A percentile compares a stretch with the other conserved stretches of the same genome.
phyloP scores from a whole-genome alignment of 1,140 invertebrate species.

The Lepidurus packardi region DNA sequence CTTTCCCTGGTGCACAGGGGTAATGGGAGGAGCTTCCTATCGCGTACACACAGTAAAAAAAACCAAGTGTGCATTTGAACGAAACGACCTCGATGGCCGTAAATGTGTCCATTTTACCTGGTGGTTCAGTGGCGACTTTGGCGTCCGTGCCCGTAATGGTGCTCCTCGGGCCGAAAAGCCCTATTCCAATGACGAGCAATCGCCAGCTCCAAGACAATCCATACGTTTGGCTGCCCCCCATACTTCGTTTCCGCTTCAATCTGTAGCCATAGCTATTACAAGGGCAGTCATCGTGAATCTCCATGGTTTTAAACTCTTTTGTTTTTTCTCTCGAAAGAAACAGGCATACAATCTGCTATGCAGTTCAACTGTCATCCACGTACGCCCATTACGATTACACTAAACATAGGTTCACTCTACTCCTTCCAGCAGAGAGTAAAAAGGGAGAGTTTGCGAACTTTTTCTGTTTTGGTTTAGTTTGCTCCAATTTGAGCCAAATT shows the following conservation, averaged over 20 bases:
- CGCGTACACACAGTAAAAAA: background rate
- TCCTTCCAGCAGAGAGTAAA: no score
- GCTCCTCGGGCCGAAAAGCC: background rate
- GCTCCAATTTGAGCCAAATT: no score
- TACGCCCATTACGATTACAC: background rate
- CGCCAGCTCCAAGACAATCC: background rate
- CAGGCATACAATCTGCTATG: no score
- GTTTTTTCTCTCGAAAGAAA: no score
- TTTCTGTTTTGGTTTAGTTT: no score
- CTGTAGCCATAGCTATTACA: background rate
- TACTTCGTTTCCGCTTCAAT: background rate
- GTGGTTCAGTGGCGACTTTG: constrained; percentile 3
- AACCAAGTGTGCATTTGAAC: background rate
- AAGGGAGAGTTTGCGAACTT: no score
- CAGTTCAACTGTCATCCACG: background rate
- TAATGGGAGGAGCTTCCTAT: background rate
- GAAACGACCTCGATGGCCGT: background rate
- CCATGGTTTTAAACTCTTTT: background rate
- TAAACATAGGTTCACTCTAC: background rate
- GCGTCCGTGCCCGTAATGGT: background rate
- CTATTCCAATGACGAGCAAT: background rate
- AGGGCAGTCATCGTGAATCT: background rate
- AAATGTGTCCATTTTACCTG: background rate
- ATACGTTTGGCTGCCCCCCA: background rate
- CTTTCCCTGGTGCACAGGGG: background rate